phyloP scores from a whole-genome alignment of 2,797 vertebrate genomes.

The Platyrinchus mystaceus region DNA sequence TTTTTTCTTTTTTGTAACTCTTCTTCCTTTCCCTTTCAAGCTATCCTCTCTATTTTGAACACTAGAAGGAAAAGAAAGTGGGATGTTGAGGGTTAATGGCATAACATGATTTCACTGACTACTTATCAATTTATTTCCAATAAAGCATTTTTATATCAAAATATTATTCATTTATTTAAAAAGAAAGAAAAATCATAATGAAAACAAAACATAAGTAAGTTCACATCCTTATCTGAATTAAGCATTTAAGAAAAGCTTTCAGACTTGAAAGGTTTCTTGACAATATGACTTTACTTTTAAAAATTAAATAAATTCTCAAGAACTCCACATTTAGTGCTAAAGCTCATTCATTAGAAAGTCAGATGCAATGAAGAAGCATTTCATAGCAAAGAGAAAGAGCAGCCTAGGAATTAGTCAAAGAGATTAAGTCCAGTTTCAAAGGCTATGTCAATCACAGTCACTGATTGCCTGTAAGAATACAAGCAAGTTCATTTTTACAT shows the following conservation, averaged over 20 bases:
- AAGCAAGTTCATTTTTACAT: neutral
- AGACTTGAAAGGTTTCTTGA: conserved; percentile 15
- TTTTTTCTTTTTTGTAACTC: neutral
- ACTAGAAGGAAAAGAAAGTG: neutral
- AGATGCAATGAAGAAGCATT: neutral
- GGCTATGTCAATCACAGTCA: neutral
- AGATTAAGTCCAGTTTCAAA: conserved; percentile 15
- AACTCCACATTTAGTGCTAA: neutral
- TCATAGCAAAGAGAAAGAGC: neutral
- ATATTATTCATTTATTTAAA: conserved; percentile 14
- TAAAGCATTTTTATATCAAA: neutral
- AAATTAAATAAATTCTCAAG: conserved; percentile 15
- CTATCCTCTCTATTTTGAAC: neutral
- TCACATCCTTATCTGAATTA: neutral
- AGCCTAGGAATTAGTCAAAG: neutral
- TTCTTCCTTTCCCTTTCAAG: neutral
- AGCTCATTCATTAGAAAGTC: conserved; percentile 27
- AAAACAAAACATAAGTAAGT: neutral
- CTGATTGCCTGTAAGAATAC: neutral
- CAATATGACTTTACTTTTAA: neutral
- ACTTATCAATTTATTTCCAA: neutral
- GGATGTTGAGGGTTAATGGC: neutral
- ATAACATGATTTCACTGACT: neutral
- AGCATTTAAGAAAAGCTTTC: conserved; percentile 9
- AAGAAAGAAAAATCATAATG: neutral